Base-by-base conservation (phyloP, 2,797 vertebrate genomes). In the Cuculus canorus region DNA sequence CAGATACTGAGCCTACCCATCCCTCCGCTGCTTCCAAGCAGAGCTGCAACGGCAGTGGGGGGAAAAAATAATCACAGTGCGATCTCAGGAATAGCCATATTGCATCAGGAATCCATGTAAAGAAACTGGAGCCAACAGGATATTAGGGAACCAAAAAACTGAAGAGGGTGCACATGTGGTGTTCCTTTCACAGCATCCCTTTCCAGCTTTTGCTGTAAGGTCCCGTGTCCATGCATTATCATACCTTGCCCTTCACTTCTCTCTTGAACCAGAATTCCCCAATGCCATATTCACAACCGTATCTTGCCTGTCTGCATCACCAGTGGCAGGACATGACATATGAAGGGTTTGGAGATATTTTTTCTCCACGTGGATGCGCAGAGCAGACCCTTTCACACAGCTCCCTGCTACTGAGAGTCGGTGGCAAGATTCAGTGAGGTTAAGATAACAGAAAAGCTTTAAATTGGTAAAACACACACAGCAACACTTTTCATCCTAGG, bases 391-490 rank as follows among this genome's bases (percentile, higher is more conserved):
- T 59, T 87, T 43, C 61, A 64, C 69, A 93, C 11, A 90, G 39
- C 27, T 78, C 45, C 85, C 33, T 63, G 53, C 10, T 77, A 53
- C 78, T 27, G 63, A 84, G 11, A 33, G 18, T 5, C 0, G 0
- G n/a, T 19, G 52, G 39, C 56, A 86, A 53, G 80, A 70, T 47
- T 69, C 64, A 82, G n/a, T 30, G 37, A 57, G 71, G 28, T 43
- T 43, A 59, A 57, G 32, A 47, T 47, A 82, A 87, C 0, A 53
- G 25, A 84, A 91, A 83, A 94, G 24, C 25, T 78, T 5, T 13
- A 70, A 88, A 30, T 47, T 94, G 73, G 69, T 86, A 59, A 82
- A 94, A 86, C 53, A 82, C 37, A 68, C 2, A 18, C 39, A 92
- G 24, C 37, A 85, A 86, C 70, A 61, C 70, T 47, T 83, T 25